These are phyloP conservation scores for Urechis unicinctus DNA, from an alignment of 2,888 invertebrate genomes.

Conservation along the genomic window DNA sequence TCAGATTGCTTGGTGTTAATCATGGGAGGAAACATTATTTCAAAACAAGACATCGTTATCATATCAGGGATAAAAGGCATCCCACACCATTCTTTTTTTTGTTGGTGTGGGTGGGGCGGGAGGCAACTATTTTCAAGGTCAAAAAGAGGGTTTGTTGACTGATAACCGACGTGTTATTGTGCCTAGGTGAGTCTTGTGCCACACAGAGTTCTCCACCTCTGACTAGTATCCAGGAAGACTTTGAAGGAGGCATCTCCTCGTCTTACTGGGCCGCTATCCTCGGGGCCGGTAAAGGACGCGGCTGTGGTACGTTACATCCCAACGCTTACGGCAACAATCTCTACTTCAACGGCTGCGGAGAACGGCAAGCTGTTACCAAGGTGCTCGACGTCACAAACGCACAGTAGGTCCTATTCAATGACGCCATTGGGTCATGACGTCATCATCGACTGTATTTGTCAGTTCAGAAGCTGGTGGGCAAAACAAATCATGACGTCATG, in stretches of 20 bases:
- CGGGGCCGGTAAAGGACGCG: constrained; percentile 48
- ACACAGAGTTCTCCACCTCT: constrained; percentile 23
- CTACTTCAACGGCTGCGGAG: constrained; percentile 51
- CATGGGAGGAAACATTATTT: too few relatives aligned
- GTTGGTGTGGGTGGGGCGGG: too few relatives aligned
- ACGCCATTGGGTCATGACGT: too few relatives aligned
- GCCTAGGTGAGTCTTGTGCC: constrained; percentile 24
- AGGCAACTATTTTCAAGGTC: too few relatives aligned
- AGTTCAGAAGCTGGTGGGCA: too few relatives aligned
- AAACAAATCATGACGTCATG: too few relatives aligned
- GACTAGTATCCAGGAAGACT: constrained; percentile 38
- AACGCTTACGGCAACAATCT: constrained; percentile 50
- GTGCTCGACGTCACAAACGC: constrained; percentile 45
- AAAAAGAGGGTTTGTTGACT: too few relatives aligned
- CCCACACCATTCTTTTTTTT: background rate
- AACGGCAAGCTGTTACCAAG: constrained; percentile 44
- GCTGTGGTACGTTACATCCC: constrained; percentile 49
- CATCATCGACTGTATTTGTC: too few relatives aligned
- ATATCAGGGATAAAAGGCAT: background rate
- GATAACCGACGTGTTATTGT: background rate
- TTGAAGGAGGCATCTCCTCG: constrained; percentile 41
- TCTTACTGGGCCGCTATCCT: constrained; percentile 42
- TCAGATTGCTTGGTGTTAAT: too few relatives aligned
- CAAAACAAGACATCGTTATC: too few relatives aligned
- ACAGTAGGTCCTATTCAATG: too few relatives aligned